phyloP scores from a whole-genome alignment of 1,140 invertebrate genomes.

The Leptonema lineaticorne region DNA sequence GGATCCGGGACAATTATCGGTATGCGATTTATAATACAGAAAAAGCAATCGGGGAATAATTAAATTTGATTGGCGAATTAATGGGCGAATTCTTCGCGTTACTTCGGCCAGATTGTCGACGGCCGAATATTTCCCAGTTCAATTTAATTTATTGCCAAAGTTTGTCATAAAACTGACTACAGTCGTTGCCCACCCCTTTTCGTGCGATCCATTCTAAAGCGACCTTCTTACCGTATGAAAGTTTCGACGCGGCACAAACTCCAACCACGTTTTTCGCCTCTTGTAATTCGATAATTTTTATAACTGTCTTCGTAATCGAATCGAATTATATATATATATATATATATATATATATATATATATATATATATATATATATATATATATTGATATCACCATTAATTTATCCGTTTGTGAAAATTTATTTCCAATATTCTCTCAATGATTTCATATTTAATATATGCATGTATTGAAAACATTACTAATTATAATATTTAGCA shows the following conservation, averaged over 20 bases:
- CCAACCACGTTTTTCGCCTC: not conserved
- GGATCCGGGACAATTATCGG: too few relatives aligned
- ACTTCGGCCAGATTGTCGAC: not conserved
- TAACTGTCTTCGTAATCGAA: too few relatives aligned
- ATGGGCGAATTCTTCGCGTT: not conserved
- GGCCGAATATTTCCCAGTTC: constrained; percentile 2
- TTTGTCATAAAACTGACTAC: constrained; percentile 23
- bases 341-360: not conserved
- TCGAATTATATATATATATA: not conserved
- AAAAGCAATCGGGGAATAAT: not conserved
- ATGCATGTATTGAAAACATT: too few relatives aligned
- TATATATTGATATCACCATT: too few relatives aligned
- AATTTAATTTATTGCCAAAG: constrained; percentile 30
- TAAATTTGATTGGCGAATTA: not conserved
- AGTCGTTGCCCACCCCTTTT: not conserved
- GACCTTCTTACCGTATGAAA: too few relatives aligned
- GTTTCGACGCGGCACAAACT: not conserved
- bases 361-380: not conserved
- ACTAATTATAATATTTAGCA: too few relatives aligned
- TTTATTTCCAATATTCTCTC: too few relatives aligned
- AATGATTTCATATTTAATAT: too few relatives aligned
- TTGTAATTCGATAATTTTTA: too few relatives aligned
- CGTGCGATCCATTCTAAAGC: too few relatives aligned
- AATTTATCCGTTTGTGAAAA: too few relatives aligned
- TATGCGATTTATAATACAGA: too few relatives aligned